Conservation (phyloP, 2,888 invertebrate species). For the Spisula solida region DNA sequence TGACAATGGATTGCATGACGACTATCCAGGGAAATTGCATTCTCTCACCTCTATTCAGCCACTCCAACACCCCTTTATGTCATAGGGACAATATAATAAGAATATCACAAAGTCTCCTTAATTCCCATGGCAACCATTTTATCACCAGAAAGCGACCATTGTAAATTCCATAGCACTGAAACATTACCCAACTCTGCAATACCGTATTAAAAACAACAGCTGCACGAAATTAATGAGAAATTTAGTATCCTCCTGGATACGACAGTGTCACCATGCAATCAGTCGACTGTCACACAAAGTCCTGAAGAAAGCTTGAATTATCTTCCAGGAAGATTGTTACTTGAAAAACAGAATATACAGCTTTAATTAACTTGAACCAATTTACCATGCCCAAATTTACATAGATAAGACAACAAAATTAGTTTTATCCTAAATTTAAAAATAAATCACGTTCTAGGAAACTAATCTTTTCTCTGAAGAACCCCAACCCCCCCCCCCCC, state of each 20-base stretch:
- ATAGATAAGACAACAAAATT: not conserved
- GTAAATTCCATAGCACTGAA: constrained; percentile 9
- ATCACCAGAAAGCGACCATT: not conserved
- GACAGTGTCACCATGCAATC: not conserved
- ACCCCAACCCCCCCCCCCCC: too few relatives aligned
- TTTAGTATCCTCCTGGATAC: not conserved
- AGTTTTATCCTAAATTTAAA: too few relatives aligned
- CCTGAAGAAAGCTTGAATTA: not conserved
- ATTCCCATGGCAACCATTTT: constrained; percentile 9
- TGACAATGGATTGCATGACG: constrained; percentile 2
- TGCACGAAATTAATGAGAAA: not conserved
- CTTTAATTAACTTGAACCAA: not conserved
- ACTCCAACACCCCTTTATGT: not conserved
- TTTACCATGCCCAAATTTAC: not conserved
- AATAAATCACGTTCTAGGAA: too few relatives aligned
- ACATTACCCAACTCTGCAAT: not conserved
- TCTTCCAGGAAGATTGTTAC: not conserved
- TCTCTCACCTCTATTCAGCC: not conserved
- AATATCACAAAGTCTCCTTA: not conserved
- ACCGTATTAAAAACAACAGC: not conserved
- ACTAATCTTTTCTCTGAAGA: too few relatives aligned
- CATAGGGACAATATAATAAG: not conserved
- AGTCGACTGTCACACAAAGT: not conserved
- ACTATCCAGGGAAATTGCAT: constrained; percentile 13
- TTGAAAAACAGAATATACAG: not conserved